phyloP scores from a whole-genome alignment of 2,888 invertebrate species.

The Luperina testacea region DNA sequence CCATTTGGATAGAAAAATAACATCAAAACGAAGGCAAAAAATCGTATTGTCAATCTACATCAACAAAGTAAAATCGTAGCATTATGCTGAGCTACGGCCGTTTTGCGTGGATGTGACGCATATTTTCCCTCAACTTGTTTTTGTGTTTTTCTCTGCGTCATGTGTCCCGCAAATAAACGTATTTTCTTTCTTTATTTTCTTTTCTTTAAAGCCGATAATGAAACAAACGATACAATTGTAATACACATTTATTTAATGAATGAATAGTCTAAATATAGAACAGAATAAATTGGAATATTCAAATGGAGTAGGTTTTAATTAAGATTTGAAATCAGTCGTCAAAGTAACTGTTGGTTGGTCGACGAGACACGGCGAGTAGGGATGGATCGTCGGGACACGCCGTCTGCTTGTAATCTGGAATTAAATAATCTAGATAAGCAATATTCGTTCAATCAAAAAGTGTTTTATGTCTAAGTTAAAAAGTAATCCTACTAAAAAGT shows the following conservation, averaged over 20 bases:
- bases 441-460: background rate
- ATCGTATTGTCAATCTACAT: no score
- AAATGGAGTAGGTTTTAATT: conserved; percentile 36
- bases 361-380: conserved; percentile 82
- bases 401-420: conserved; percentile 87
- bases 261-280: conserved; percentile 38
- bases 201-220: conserved; percentile 1
- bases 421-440: conserved; percentile 18
- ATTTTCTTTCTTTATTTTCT: background rate
- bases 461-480: background rate
- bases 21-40: background rate
- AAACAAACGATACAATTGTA: conserved; percentile 38
- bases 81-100: background rate
- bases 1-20: background rate
- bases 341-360: conserved; percentile 84
- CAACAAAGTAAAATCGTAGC: no score
- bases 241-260: conserved; percentile 57
- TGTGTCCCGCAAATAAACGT: no score
- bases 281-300: conserved; percentile 51
- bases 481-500: background rate
- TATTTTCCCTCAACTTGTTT: no score
- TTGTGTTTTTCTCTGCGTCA: no score
- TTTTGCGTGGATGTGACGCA: no score
- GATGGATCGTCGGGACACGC: conserved; percentile 85
- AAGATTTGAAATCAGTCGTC: conserved; percentile 72